Percentiles rank a stretch among this genome's conserved stretches.
Evolutionary conservation across 2,888 invertebrate genomes (phyloP).

Genomic region (Pegoplata infirma): DNA sequence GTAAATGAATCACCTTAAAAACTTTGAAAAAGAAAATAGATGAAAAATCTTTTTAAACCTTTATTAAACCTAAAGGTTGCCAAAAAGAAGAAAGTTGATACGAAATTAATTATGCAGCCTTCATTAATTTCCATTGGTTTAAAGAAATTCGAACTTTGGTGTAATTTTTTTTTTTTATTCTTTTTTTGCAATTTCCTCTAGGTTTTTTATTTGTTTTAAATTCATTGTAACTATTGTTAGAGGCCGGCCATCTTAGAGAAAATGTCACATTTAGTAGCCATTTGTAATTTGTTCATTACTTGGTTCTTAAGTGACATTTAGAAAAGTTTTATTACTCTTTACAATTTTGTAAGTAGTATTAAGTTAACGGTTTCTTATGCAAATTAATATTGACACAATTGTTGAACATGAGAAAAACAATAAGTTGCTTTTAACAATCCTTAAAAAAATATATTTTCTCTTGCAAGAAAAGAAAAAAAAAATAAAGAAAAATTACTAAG

Average conservation of each 20-base stretch:
- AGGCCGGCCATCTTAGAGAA: slow-evolving; percentile 20
- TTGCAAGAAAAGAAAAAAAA: too few species aligned
- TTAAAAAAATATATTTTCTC: neutral
- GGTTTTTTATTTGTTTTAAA: neutral
- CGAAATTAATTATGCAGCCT: slow-evolving; percentile 47
- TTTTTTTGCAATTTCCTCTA: neutral
- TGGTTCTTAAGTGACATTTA: slow-evolving; percentile 57
- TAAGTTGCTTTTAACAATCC: slow-evolving; percentile 20
- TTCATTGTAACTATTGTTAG: slow-evolving; percentile 31
- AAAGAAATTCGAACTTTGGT: slow-evolving; percentile 32
- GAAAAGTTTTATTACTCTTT: slow-evolving; percentile 55
- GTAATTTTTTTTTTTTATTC: neutral
- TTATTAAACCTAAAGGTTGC: neutral
- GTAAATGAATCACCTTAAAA: neutral
- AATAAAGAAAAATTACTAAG: slow-evolving; percentile 8
- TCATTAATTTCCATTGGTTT: slow-evolving; percentile 56
- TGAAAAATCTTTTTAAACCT: slow-evolving; percentile 29
- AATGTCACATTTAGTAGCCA: slow-evolving; percentile 54
- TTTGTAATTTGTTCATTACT: slow-evolving; percentile 58
- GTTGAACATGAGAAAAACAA: slow-evolving; percentile 50
- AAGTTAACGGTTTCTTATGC: slow-evolving; percentile 59
- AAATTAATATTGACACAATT: slow-evolving; percentile 63
- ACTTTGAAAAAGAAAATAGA: slow-evolving; percentile 3
- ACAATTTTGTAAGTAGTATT: slow-evolving; percentile 35
- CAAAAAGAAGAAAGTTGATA: slow-evolving; percentile 2